A percentile compares a stretch with the other conserved stretches of the same genome.
Conservation (phyloP, 2,888 invertebrate species). For the Polydrusus cervinus region DNA sequence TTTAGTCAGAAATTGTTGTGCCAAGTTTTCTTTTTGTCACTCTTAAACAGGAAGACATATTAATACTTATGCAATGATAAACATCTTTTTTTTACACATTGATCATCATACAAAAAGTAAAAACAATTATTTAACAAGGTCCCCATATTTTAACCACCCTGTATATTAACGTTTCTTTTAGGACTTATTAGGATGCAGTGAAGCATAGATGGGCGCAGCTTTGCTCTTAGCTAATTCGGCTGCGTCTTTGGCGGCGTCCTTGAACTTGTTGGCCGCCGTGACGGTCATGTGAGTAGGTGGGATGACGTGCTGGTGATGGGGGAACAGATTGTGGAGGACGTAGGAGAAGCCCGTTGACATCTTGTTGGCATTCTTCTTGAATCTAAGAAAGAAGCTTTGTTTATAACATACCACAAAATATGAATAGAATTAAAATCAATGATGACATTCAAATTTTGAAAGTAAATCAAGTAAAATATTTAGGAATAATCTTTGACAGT, state of each 20-base stretch:
- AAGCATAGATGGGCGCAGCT: slow-evolving; percentile 70
- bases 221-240: slow-evolving; percentile 85
- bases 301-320: slow-evolving; percentile 70
- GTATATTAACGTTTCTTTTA: slow-evolving; percentile 55
- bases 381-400: slow-evolving; percentile 47
- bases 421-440: too few species aligned
- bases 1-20: too few species aligned
- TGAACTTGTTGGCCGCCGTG: slow-evolving; percentile 75
- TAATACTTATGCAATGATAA: too few species aligned
- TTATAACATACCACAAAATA: too few species aligned
- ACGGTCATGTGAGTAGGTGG: slow-evolving; percentile 64
- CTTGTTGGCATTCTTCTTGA: slow-evolving; percentile 61
- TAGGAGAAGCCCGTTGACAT: slow-evolving; percentile 86
- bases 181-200: slow-evolving; percentile 68
- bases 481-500: too few species aligned
- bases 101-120: too few species aligned
- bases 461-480: too few species aligned
- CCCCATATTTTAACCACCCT: not conserved
- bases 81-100: too few species aligned
- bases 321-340: slow-evolving; percentile 85
- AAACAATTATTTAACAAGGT: not conserved
- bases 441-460: too few species aligned
- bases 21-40: too few species aligned
- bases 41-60: too few species aligned
- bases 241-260: slow-evolving; percentile 86